Conservation (phyloP, 2,888 invertebrate species). For the Drosophila nr. perissopoda region DNA sequence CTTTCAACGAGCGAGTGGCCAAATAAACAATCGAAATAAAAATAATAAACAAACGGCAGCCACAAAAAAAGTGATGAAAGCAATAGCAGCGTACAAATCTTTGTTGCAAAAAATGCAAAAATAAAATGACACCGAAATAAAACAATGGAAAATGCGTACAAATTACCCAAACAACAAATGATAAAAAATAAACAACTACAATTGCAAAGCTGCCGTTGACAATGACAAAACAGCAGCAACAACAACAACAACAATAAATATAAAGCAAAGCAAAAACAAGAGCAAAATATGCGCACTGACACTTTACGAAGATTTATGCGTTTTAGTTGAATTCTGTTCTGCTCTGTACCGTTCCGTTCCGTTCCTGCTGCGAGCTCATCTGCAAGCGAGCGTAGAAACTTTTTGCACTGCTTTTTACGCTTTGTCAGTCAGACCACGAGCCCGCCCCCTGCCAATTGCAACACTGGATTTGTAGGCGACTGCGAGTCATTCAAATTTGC, state of each 20-base stretch:
- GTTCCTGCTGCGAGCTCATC: constrained; percentile 43
- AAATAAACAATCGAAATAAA: constrained; percentile 66
- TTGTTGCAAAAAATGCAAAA: constrained; percentile 19
- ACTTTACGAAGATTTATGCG: constrained; percentile 80
- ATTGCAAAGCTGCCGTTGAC: constrained; percentile 64
- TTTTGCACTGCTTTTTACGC: constrained; percentile 52
- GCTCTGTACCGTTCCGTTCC: constrained; percentile 18
- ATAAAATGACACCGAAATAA: constrained; percentile 47
- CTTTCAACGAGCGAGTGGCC: constrained; percentile 13
- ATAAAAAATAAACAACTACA: constrained; percentile 49
- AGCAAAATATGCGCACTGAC: constrained; percentile 76
- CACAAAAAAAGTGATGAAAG: constrained; percentile 36
- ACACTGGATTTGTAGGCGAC: constrained; percentile 41
- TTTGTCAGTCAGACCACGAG: constrained; percentile 10
- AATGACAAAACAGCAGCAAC: constrained; percentile 49
- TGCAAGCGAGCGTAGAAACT: constrained; percentile 54
- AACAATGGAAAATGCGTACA: constrained; percentile 71
- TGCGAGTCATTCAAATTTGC: constrained; percentile 59
- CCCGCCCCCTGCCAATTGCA: constrained; percentile 13
- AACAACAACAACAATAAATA: constrained; percentile 37
- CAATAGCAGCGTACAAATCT: constrained; percentile 40
- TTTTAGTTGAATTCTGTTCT: constrained; percentile 70
- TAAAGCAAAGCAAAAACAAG: constrained; percentile 44
- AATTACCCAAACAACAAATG: constrained; percentile 67
- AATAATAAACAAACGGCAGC: constrained; percentile 60